Evolutionary conservation across 2,113 vertebrate genomes (phyloP), one percentile per base, ranked within the genome.

Genomic region (Protobothrops mucrosquamatus): DNA sequence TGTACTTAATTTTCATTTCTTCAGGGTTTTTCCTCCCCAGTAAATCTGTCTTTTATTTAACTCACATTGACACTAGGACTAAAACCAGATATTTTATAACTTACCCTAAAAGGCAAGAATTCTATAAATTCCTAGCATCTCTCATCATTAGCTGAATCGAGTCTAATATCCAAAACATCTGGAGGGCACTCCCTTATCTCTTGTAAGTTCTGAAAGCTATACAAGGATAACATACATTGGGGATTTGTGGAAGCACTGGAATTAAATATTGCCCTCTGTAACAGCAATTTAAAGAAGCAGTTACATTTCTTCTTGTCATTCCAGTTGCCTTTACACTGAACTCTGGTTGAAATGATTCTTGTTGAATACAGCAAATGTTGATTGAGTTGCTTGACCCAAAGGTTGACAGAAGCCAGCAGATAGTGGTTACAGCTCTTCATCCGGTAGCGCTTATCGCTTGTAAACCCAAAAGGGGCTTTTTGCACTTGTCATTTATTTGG

Each of bases 301-400:
- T 43, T 11, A 89, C 57, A 90, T 88, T 88, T 26, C n/a, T 55
- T 61, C 15, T 39, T 39, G 88, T 52, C 39, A 18, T 61, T 55
- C 56, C 56, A 85, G 46, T 24, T 86, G 69, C 48, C 7, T 86
- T 52, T 64, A 23, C 29, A 26, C 43, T 52, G 34, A n/a, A 85
- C 24, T 88, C 34, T 18, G n/a, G 11, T 20, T 92, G 24, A 85
- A 86, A 61, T 61, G 48, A 43, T 26, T 91, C 90, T 39, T 59
- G 54, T 43, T 59, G 87, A 43, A 91, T 93, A 89, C 64, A 88
- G 64, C 55, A 85, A 89, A 74, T 57, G 85, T 61, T 91, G 91
- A 89, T 92, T 85, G 34, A 69, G 56, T 88, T 89, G n/a, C 55
- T 93, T 85, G 61, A 61, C 46, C 43, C 34, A 59, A 61, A 64